Evolutionary conservation across 2,888 invertebrate genomes (phyloP).

Genomic region (Heliconius erato): DNA sequence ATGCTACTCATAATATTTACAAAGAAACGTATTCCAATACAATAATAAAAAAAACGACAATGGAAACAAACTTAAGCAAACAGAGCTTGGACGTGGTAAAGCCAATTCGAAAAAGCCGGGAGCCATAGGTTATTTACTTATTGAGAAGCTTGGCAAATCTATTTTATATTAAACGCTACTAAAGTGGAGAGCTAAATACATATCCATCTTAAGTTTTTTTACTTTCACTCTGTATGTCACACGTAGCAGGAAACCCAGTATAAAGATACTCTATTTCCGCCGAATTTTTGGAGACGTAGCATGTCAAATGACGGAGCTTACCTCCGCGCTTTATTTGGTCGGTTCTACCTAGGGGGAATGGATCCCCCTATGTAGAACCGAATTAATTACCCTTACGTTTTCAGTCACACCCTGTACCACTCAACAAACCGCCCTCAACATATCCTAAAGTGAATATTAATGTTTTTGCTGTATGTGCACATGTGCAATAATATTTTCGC

Average conservation of each 20-base stretch:
- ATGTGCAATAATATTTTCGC: conserved; percentile 12
- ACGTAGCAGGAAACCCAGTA: neutral
- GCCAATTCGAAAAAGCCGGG: conserved; percentile 33
- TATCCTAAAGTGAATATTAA: conserved; percentile 26
- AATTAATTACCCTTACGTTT: neutral
- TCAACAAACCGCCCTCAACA: neutral
- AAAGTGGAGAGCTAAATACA: conserved; percentile 23
- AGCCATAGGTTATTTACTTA: conserved; percentile 40
- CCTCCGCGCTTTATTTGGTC: neutral
- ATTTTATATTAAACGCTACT: conserved; percentile 39
- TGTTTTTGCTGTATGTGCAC: conserved; percentile 7
- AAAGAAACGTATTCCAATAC: neutral
- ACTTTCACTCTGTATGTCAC: neutral
- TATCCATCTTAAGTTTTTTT: neutral
- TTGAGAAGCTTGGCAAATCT: conserved; percentile 39
- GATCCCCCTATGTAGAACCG: neutral
- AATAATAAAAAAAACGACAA: neutral
- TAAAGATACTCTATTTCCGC: neutral
- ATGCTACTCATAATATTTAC: too few species aligned
- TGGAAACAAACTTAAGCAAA: conserved; percentile 32
- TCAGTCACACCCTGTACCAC: neutral
- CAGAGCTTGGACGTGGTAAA: conserved; percentile 36
- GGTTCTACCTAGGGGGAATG: too few species aligned
- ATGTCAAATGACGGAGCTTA: neutral
- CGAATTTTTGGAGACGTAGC: neutral